Conservation (phyloP, 2,888 invertebrate genomes). For the Pterobdella sp. region DNA sequence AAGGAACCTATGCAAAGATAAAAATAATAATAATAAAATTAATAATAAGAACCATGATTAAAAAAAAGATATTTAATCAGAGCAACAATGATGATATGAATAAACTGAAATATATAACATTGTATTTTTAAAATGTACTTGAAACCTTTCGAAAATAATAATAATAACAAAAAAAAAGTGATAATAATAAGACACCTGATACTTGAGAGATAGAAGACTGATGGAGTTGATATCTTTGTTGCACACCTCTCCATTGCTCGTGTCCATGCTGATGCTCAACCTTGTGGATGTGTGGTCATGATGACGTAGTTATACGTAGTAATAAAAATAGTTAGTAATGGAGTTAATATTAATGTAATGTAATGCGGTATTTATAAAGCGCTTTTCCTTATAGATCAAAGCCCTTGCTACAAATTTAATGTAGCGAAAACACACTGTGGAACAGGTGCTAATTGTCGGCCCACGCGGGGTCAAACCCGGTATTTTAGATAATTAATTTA, state of each 20-base stretch:
- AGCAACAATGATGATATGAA: not conserved
- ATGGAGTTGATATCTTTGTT: not conserved
- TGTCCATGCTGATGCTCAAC: not conserved
- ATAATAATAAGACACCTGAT: not conserved
- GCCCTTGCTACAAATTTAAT: too few relatives aligned
- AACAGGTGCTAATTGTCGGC: too few relatives aligned
- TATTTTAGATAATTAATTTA: too few relatives aligned
- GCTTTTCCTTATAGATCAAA: too few relatives aligned
- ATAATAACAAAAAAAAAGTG: not conserved
- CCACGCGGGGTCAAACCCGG: too few relatives aligned
- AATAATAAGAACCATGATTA: conserved; percentile 5
- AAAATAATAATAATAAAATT: conserved; percentile 9
- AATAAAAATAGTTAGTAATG: too few relatives aligned
- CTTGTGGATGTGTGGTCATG: too few relatives aligned
- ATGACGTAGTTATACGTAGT: too few relatives aligned
- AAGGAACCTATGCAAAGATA: not conserved
- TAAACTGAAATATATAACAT: not conserved
- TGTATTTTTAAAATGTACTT: not conserved
- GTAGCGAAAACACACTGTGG: too few relatives aligned
- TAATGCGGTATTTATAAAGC: too few relatives aligned
- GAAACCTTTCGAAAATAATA: not conserved
- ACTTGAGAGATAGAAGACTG: not conserved
- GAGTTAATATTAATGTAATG: too few relatives aligned
- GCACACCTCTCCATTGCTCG: not conserved
- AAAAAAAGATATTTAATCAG: not conserved